These are phyloP conservation scores for Sebastes vulpes DNA, from an alignment of 2,797 vertebrate species.

Conservation along the genomic window DNA sequence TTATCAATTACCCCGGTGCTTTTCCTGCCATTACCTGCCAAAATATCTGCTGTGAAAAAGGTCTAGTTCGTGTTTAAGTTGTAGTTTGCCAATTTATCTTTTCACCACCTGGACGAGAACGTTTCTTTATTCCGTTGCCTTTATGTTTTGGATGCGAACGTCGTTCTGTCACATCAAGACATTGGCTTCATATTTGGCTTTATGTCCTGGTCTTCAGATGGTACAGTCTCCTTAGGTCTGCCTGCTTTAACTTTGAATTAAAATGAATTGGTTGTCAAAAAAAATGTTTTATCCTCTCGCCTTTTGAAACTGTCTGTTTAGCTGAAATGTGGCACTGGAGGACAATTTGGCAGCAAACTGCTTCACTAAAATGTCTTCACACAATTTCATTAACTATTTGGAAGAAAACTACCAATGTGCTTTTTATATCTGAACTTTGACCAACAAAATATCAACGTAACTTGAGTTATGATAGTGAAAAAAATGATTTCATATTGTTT, in stretches of 20 bases:
- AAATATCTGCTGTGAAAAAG: not conserved
- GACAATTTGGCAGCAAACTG: conserved; percentile 1
- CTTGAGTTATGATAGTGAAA: not conserved
- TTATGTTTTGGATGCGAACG: conserved; percentile 1
- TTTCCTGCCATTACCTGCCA: not conserved
- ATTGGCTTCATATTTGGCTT: not conserved
- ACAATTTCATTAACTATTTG: not conserved
- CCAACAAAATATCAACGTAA: not conserved
- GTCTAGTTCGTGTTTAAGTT: not conserved
- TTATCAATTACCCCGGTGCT: not conserved
- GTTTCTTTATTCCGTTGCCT: not conserved
- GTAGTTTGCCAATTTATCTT: conserved; percentile 5
- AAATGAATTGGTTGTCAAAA: not conserved
- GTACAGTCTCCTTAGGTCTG: not conserved
- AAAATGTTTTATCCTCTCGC: not conserved
- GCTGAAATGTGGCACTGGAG: conserved; percentile 4
- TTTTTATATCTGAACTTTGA: not conserved
- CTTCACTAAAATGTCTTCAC: not conserved
- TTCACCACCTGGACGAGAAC: not conserved
- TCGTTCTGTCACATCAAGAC: not conserved
- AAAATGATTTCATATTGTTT: not conserved
- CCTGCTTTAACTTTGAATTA: not conserved
- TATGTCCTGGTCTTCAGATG: not conserved
- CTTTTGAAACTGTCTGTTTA: not conserved
- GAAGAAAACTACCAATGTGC: not conserved